Evolutionary conservation across 2,113 vertebrate species (phyloP).

Genomic region (Todiramphus saurophagus): DNA sequence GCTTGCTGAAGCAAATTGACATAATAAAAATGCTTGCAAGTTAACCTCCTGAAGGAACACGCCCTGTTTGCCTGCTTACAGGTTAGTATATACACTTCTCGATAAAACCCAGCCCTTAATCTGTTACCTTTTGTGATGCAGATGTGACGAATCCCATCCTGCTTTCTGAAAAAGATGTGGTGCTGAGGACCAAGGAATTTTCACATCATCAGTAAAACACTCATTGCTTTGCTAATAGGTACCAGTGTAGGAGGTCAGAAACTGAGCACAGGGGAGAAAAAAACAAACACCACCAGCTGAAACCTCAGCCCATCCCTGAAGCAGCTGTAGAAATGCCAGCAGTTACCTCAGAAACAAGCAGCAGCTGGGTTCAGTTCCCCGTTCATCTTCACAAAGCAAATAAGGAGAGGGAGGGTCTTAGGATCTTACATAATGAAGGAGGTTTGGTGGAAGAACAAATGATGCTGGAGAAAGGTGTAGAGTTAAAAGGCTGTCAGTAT

Average conservation of each 20-base stretch:
- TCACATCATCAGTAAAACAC: background rate
- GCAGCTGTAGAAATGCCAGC: background rate
- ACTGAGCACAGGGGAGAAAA: accelerated
- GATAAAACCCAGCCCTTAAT: background rate
- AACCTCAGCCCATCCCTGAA: background rate
- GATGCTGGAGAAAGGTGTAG: background rate
- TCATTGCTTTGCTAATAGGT: background rate
- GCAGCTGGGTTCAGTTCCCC: background rate
- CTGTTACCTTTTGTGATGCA: background rate
- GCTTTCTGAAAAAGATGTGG: background rate
- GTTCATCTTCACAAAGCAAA: background rate
- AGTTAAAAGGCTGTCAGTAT: background rate
- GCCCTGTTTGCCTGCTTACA: background rate
- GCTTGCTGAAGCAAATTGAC: background rate
- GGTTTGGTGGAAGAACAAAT: background rate
- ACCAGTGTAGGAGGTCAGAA: accelerated
- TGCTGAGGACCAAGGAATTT: background rate
- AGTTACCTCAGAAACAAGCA: conserved; percentile 6
- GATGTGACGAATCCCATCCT: background rate
- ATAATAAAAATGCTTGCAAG: background rate
- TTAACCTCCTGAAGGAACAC: background rate
- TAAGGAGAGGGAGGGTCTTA: background rate
- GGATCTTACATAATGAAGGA: background rate
- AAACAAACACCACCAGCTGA: background rate
- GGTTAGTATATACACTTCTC: background rate